Percentiles rank a stretch among this genome's conserved stretches.
phyloP scores from a whole-genome alignment of 2,888 invertebrate genomes.

The Xylophagus ater region DNA sequence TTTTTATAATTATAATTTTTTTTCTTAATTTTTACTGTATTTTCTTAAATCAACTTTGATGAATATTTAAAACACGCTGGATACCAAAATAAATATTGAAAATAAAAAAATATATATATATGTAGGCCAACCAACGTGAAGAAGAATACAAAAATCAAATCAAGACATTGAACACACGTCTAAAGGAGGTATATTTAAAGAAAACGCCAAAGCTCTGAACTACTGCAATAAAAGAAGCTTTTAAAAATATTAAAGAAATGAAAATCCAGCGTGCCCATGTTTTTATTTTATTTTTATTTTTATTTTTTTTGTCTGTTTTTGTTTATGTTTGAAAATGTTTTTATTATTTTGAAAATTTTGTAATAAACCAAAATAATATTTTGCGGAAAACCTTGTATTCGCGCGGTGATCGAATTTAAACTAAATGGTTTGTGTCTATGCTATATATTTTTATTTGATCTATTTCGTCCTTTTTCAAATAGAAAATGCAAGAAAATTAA shows the following conservation, averaged over 20 bases:
- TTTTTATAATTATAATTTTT: too few relatives aligned
- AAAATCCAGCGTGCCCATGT: constrained; percentile 11
- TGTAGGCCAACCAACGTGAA: constrained; percentile 96
- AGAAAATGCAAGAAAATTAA: background rate
- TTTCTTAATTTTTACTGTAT: too few relatives aligned
- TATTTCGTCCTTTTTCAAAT: background rate
- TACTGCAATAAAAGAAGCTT: constrained; percentile 2
- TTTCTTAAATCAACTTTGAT: too few relatives aligned
- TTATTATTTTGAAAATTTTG: constrained; percentile 7
- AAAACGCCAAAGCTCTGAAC: constrained; percentile 2
- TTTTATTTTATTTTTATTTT: constrained; percentile 3
- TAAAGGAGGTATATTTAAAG: constrained; percentile 78
- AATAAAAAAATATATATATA: constrained; percentile 23
- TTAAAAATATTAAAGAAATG: background rate
- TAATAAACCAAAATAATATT: too few relatives aligned
- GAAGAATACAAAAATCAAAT: constrained; percentile 99
- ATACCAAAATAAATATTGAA: constrained; percentile 1
- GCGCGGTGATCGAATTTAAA: too few relatives aligned
- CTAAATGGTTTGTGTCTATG: background rate
- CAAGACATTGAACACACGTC: constrained; percentile 95
- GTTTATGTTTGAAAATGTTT: background rate
- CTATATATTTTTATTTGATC: constrained; percentile 1
- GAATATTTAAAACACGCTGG: too few relatives aligned
- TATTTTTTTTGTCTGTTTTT: constrained; percentile 3
- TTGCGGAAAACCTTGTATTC: too few relatives aligned